Conservation (phyloP, 2,113 vertebrate species). For the Corynorhinus townsendii region DNA sequence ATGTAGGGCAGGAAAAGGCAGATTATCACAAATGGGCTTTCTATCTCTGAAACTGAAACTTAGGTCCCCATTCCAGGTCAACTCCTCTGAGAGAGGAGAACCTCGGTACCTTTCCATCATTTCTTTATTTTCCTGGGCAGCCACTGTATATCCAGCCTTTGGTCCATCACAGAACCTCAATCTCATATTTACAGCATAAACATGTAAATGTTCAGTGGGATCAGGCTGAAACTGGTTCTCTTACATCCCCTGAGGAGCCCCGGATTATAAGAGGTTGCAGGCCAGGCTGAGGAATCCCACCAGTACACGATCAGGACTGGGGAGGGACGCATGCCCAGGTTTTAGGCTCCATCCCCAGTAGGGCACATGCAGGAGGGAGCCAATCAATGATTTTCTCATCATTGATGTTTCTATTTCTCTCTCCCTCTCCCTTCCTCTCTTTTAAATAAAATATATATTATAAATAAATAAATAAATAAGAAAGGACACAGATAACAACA, state of each 20-base stretch:
- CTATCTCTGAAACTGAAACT: neutral
- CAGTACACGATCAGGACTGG: too few relatives aligned
- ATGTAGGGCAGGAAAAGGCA: neutral
- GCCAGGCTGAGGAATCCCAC: too few relatives aligned
- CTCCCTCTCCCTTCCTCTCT: too few relatives aligned
- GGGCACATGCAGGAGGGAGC: too few relatives aligned
- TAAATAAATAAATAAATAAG: neutral
- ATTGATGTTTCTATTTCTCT: too few relatives aligned
- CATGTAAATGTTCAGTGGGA: neutral
- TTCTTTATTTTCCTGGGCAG: conserved; percentile 45
- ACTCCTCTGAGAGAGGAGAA: neutral
- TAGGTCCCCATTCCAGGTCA: neutral
- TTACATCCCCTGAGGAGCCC: too few relatives aligned
- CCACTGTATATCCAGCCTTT: conserved; percentile 52
- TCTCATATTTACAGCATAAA: conserved; percentile 50
- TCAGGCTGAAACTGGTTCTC: too few relatives aligned
- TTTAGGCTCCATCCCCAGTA: too few relatives aligned
- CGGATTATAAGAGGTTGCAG: too few relatives aligned
- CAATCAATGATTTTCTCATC: too few relatives aligned
- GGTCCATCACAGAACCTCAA: conserved; percentile 53
- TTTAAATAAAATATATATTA: too few relatives aligned
- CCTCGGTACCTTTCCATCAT: neutral
- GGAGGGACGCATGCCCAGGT: too few relatives aligned
- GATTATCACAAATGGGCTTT: neutral
- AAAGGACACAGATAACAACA: neutral